Evolutionary conservation across 2,797 vertebrate species (phyloP), one percentile per base, ranked within the genome.

Genomic region (Pseudomugil gertrudae): DNA sequence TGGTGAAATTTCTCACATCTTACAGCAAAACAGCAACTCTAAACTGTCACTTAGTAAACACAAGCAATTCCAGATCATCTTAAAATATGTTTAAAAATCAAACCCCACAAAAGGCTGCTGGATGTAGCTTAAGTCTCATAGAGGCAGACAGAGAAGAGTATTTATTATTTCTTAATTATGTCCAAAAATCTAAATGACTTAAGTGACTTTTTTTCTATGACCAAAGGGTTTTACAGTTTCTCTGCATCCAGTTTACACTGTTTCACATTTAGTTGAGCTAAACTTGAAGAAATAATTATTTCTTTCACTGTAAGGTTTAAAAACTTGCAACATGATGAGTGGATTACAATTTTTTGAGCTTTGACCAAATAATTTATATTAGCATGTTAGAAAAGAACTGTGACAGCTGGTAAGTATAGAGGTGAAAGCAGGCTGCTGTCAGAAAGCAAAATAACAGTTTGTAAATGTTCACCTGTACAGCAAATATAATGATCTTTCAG

Each of bases 391-490:
- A 52, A 11, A 15, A 26, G 48, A 24, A 27, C 24, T 7, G 24
- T 51, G 15, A 24, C 24, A 27, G 48, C 24, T 27, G 5, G 24
- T 51, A 14, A 27, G 24, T n/a, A 10, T 21, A 13, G 47, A 66
- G 21, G 23, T 26, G 43, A 66, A 58, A 38, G 21, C 10, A n/a
- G 40, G 43, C 19, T 50, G 15, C 40, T 57, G 52, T 19, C 58
- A 47, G 26, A 43, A 63, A 57, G 26, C 19, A 62, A 59, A 23
- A 54, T 56, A 68, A 21, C 57, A 23, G 29, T 50, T 70, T 48
- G 66, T n/a, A 63, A 50, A 61, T 17, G 50, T 82, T 66, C 36
- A 59, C 26, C 62, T 77, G 53, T 55, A 62, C 19, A 51, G 57
- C 61, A 73, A 66, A 17, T 63, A 26, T 17, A 66, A 58, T 30